phyloP scores from a whole-genome alignment of 1,140 invertebrate species.

The Lepeophtheirus salmonis region DNA sequence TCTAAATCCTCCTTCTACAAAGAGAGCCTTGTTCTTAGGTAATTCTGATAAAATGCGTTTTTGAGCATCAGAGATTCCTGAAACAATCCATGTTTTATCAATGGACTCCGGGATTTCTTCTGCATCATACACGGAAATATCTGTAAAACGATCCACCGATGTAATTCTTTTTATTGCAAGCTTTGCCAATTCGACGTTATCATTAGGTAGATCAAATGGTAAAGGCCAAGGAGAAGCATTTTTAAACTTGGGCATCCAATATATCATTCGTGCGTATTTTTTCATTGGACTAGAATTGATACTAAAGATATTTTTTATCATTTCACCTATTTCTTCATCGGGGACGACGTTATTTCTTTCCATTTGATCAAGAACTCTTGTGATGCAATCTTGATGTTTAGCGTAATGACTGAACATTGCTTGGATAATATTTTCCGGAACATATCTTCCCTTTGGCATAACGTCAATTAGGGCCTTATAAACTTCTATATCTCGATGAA shows the following conservation, averaged over 20 bases:
- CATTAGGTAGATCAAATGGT: conserved; percentile 48
- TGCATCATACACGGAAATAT: conserved; percentile 47
- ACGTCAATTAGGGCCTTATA: conserved; percentile 79
- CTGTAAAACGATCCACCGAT: conserved; percentile 55
- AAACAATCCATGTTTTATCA: conserved; percentile 86
- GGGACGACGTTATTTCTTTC: conserved; percentile 75
- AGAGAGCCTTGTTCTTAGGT: conserved; percentile 44
- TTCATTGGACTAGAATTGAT: conserved; percentile 48
- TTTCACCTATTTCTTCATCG: conserved; percentile 56
- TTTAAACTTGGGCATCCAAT: conserved; percentile 95
- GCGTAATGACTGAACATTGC: conserved; percentile 77
- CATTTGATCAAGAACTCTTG: conserved; percentile 73
- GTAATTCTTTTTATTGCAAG: conserved; percentile 67
- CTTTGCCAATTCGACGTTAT: conserved; percentile 57
- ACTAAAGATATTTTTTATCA: conserved; percentile 68
- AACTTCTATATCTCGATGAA: conserved; percentile 66
- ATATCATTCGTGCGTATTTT: conserved; percentile 78
- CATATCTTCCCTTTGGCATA: conserved; percentile 74
- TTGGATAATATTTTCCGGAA: conserved; percentile 59
- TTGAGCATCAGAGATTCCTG: conserved; percentile 64
- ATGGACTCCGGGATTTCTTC: conserved; percentile 39
- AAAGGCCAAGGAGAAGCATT: conserved; percentile 73
- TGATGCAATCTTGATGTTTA: conserved; percentile 75
- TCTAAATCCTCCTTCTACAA: conserved; percentile 66
- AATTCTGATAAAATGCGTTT: conserved; percentile 49